Percentiles rank a stretch among this genome's conserved stretches.
phyloP scores from a whole-genome alignment of 2,888 invertebrate species.

The Isoperla grammatica region DNA sequence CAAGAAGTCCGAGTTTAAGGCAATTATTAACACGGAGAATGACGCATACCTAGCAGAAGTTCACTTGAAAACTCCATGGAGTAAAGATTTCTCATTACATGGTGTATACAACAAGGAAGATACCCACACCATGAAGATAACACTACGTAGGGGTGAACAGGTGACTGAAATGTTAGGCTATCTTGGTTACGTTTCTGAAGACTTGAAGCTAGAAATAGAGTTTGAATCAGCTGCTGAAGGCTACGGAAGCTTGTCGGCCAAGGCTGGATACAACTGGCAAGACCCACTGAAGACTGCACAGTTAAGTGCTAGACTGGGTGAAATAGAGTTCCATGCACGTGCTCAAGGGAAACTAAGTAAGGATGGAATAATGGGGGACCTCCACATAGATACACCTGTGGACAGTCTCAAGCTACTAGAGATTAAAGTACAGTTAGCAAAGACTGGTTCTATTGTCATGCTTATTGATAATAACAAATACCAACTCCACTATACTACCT shows the following conservation, averaged over 20 bases:
- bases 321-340: conserved; percentile 1
- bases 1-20: conserved; percentile 29
- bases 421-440: conserved; percentile 6
- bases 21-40: conserved; percentile 28
- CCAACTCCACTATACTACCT: conserved; percentile 17
- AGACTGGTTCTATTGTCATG: conserved; percentile 4
- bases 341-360: conserved; percentile 6
- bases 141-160: conserved; percentile 11
- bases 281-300: conserved; percentile 11
- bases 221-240: conserved; percentile 25
- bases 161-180: conserved; percentile 20
- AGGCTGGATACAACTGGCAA: conserved; percentile 22
- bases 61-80: conserved; percentile 31
- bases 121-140: conserved; percentile 19
- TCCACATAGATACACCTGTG: conserved; percentile 18
- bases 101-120: conserved; percentile 26
- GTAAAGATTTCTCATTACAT: conserved; percentile 25
- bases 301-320: conserved; percentile 8
- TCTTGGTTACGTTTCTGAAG: conserved; percentile 6
- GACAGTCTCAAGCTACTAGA: conserved; percentile 1
- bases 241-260: conserved; percentile 18
- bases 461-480: conserved; percentile 1
- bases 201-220: conserved; percentile 19
- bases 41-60: conserved; percentile 27
- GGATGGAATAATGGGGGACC: background rate